Evolutionary conservation across 2,113 vertebrate genomes (phyloP).

Genomic region (Mesoclemmys tuberculata): DNA sequence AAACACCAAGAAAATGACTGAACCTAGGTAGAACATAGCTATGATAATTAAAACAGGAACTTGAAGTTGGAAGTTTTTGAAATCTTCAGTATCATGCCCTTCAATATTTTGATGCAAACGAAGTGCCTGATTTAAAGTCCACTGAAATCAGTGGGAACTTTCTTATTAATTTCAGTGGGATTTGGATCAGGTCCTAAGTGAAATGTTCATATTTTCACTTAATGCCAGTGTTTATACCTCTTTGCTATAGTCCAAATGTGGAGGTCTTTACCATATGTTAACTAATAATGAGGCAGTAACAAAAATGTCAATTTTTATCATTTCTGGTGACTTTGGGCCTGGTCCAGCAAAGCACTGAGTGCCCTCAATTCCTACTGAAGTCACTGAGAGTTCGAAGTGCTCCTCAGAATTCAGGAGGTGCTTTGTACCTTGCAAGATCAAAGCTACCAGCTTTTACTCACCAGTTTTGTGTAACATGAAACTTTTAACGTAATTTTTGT

Average conservation of each 20-base stretch:
- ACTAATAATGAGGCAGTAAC: not conserved
- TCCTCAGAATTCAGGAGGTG: not conserved
- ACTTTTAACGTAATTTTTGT: conserved; percentile 36
- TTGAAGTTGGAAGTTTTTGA: not conserved
- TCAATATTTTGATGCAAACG: not conserved
- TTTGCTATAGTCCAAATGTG: conserved; percentile 10
- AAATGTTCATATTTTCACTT: conserved; percentile 15
- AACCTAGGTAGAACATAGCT: not conserved
- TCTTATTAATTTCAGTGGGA: not conserved
- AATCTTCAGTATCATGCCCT: not conserved
- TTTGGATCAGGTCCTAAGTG: not conserved
- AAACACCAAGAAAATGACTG: not conserved
- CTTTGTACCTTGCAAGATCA: conserved; percentile 32
- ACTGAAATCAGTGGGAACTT: not conserved
- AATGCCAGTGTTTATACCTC: conserved; percentile 14
- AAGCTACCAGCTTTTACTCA: conserved; percentile 11
- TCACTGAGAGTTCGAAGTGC: not conserved
- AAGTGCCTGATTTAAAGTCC: not conserved
- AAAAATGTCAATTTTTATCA: conserved; percentile 8
- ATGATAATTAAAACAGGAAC: not conserved
- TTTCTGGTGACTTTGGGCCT: conserved; percentile 7
- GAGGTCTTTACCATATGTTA: not conserved
- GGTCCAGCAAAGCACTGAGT: not conserved
- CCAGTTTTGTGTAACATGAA: not conserved
- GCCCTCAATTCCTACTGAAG: not conserved